Conservation (phyloP, 2,797 vertebrate genomes). For the Delichon dasypus region DNA sequence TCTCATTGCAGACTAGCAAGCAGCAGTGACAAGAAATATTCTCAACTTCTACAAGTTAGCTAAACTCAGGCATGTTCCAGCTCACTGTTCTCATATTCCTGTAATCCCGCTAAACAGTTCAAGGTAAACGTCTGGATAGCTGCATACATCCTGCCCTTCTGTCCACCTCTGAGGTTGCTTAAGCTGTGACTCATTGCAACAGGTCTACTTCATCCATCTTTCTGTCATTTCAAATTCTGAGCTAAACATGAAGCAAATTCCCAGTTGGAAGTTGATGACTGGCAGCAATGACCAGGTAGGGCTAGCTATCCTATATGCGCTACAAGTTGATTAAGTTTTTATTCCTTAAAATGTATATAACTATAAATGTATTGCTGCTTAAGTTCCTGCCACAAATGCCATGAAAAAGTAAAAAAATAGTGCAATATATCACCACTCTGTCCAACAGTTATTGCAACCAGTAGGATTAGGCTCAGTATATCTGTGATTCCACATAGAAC, state of each 20-base stretch:
- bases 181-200: background rate
- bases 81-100: background rate
- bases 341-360: background rate
- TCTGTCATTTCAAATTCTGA: background rate
- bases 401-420: background rate
- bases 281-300: background rate
- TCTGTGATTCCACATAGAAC: background rate
- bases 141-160: background rate
- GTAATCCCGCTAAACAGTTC: background rate
- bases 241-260: background rate
- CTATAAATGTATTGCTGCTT: background rate
- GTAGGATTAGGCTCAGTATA: background rate
- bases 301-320: background rate
- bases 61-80: background rate
- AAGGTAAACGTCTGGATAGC: background rate
- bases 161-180: background rate
- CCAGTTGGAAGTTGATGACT: background rate
- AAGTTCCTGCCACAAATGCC: background rate
- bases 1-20: background rate
- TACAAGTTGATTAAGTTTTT: background rate
- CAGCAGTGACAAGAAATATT: background rate
- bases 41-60: background rate
- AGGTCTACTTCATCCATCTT: background rate
- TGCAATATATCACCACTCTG: background rate
- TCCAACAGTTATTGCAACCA: background rate